Evolutionary conservation across 1,140 invertebrate species (phyloP), one percentile per base, ranked within the genome.

Genomic region (Zophobas morio): DNA sequence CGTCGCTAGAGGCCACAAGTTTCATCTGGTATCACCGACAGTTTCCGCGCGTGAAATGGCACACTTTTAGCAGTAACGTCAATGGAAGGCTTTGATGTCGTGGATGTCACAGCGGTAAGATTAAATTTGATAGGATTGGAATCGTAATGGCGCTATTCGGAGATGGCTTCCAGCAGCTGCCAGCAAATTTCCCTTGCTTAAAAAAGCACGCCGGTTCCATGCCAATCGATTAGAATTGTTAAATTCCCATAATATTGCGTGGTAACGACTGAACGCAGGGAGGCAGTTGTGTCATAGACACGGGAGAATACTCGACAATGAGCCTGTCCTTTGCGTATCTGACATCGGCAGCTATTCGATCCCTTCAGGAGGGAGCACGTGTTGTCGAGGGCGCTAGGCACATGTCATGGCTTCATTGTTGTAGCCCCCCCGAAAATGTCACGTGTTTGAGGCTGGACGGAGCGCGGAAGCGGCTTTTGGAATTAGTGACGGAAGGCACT

Each of bases 101-200:
- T 32, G 56, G 1, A 6, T 33, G 60, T 66, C 39, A 66, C 60
- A 66, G 20, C n/a, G 20, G 36, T 37, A 40, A 46, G 39, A 66
- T 66, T 66, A 66, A 66, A 66, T 66, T 42, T 66, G n/a, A 66
- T 66, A 66, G 37, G 60, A 66, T 66, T 42, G 37, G 60, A 40
- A 20, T 51, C 6, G 49, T 2, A 51, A 51, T 51, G n/a, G 36
- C 42, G 39, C 39, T 20, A 66, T 42, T 36, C 60, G 35, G 35
- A 8, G 33, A 54, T 60, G 34, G 3, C 42, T 46, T 46, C 8
- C 42, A 4, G 3, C 42, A 46, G 42, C 3, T 46, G 56, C 36
- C 1, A 57, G 6, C 54, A 34, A 57, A 57, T 57, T 60, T 60
- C 36, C 33, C 34, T 37, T 60, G 36, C 36, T 35, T 33, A 39